These are phyloP conservation scores for Paramisgurnus dabryanus DNA, from an alignment of 2,113 vertebrate species.

Conservation along the genomic window DNA sequence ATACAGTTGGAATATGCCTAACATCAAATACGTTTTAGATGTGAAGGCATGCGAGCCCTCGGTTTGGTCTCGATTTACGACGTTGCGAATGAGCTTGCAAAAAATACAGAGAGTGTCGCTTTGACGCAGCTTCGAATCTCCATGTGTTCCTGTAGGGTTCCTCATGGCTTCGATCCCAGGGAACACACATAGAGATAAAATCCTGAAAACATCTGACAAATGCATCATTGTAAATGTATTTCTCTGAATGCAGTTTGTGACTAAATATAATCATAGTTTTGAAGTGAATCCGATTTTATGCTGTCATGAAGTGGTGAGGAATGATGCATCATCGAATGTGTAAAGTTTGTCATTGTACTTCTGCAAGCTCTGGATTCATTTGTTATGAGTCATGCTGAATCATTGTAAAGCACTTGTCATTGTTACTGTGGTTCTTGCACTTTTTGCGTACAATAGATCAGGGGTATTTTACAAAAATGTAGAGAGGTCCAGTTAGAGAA, in stretches of 20 bases:
- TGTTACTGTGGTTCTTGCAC: not conserved
- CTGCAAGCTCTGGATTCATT: not conserved
- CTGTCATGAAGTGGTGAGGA: constrained; percentile 7
- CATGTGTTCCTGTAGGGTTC: no score
- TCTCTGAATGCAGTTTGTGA: constrained; percentile 8
- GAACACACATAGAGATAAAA: no score
- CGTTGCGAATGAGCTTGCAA: not conserved
- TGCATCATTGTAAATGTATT: no score
- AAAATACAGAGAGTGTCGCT: not conserved
- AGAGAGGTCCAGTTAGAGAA: no score
- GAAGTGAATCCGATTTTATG: constrained; percentile 10
- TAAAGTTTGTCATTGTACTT: constrained; percentile 6
- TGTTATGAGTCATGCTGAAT: constrained; percentile 18
- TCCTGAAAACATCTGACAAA: no score
- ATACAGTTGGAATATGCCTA: constrained; percentile 8
- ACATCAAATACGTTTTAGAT: constrained; percentile 14
- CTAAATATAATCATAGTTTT: not conserved
- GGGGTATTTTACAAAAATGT: no score
- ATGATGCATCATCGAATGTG: constrained; percentile 22
- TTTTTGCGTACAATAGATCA: not conserved
- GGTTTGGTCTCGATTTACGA: not conserved
- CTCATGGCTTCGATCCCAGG: no score
- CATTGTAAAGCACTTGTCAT: not conserved
- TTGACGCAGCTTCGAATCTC: not conserved
- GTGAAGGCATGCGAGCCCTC: not conserved